Evolutionary conservation across 2,797 vertebrate species (phyloP).

Genomic region (Brachyalestes nurse): DNA sequence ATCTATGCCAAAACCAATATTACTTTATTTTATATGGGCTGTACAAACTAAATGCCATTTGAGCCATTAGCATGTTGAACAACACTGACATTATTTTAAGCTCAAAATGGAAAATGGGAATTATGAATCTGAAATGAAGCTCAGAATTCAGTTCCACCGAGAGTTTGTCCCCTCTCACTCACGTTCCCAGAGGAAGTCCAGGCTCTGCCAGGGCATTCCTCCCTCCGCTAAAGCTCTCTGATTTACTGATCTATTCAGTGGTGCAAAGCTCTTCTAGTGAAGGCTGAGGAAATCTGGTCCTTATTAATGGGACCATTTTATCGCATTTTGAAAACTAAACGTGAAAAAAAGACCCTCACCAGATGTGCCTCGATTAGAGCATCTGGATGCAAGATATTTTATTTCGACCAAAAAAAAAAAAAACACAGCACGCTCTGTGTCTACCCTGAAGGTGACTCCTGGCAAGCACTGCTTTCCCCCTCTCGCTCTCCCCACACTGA

Average conservation of each 20-base stretch:
- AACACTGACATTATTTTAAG: constrained; percentile 13
- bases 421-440: constrained; percentile 27
- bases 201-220: constrained; percentile 69
- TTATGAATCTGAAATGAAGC: not conserved
- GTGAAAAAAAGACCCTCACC: constrained; percentile 51
- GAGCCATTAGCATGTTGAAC: not conserved
- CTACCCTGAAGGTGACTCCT: constrained; percentile 76
- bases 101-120: not conserved
- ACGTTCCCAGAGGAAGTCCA: constrained; percentile 67
- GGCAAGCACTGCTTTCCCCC: constrained; percentile 54
- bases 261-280: constrained; percentile 68
- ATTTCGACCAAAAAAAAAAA: constrained; percentile 40
- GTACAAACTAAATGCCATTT: constrained; percentile 16
- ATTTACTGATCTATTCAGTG: constrained; percentile 71
- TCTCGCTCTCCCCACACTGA: constrained; percentile 14
- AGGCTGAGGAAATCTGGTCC: constrained; percentile 72
- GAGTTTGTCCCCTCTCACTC: constrained; percentile 49
- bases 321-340: constrained; percentile 55
- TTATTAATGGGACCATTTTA: constrained; percentile 73
- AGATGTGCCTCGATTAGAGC: constrained; percentile 66
- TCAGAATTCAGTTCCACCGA: constrained; percentile 8
- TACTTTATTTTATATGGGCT: not conserved
- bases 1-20: constrained; percentile 19
- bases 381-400: constrained; percentile 72
- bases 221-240: constrained; percentile 59